These are phyloP conservation scores for Porites divaricata DNA, from an alignment of 92 coral and sea anemone species.

Conservation along the genomic window DNA sequence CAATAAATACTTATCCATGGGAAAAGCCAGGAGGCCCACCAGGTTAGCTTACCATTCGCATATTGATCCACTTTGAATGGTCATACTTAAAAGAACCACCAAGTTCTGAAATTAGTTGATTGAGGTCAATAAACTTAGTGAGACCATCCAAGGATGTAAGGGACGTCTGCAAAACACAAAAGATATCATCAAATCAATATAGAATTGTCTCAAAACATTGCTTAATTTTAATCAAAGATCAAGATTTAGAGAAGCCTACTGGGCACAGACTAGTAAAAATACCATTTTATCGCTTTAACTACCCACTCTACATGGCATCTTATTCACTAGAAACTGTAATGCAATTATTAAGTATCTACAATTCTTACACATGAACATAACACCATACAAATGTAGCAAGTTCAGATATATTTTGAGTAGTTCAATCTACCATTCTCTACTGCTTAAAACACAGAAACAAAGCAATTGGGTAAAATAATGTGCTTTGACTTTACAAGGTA, in stretches of 20 bases:
- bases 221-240: not conserved
- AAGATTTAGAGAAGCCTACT: not conserved
- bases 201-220: not conserved
- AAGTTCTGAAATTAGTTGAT: slow-evolving; percentile 80
- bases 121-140: slow-evolving; percentile 83
- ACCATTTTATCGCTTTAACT: no score
- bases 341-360: no score
- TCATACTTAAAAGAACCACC: slow-evolving; percentile 97
- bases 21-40: no score
- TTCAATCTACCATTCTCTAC: no score
- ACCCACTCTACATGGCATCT: not conserved
- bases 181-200: not conserved
- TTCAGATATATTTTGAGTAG: no score
- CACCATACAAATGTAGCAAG: no score
- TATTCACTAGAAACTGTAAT: no score
- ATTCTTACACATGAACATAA: no score
- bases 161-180: slow-evolving; percentile 69
- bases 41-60: slow-evolving; percentile 89
- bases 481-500: no score
- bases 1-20: no score
- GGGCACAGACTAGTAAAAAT: not conserved
- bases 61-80: slow-evolving; percentile 97
- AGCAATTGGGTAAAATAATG: no score
- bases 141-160: slow-evolving; percentile 95
- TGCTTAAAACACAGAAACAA: no score